Evolutionary conservation across 1,140 invertebrate genomes (phyloP).

Genomic region (Papilio polyxenes): DNA sequence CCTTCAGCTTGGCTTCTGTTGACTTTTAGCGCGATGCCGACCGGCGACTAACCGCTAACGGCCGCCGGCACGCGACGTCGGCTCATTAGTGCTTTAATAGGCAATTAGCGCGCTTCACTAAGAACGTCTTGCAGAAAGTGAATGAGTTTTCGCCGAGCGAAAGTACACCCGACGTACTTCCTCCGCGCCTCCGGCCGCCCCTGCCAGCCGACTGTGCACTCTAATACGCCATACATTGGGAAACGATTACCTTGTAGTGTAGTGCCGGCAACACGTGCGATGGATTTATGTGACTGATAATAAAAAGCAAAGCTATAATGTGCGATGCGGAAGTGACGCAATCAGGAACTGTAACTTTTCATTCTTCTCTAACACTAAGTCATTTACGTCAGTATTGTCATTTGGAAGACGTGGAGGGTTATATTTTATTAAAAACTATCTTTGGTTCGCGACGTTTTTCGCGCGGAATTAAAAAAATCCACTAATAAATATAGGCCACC

Average conservation of each 20-base stretch:
- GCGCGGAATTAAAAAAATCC: too few relatives aligned
- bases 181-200: not conserved
- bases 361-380: not conserved
- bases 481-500: too few relatives aligned
- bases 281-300: slow-evolving; percentile 5
- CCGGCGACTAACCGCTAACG: not conserved
- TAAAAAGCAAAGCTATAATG: not conserved
- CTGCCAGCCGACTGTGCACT: not conserved
- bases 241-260: not conserved
- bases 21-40: not conserved
- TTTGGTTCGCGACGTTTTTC: too few relatives aligned
- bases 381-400: not conserved
- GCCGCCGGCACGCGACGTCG: not conserved
- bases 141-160: slow-evolving; percentile 25
- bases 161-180: slow-evolving; percentile 2
- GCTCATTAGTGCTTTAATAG: slow-evolving; percentile 21
- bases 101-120: slow-evolving; percentile 20
- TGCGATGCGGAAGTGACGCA: not conserved
- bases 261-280: not conserved
- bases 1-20: not conserved
- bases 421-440: too few relatives aligned
- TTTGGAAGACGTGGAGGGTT: not conserved
- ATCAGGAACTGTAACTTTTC: not conserved
- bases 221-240: not conserved
- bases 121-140: slow-evolving; percentile 27